These are phyloP conservation scores for Dendrocincla fuliginosa DNA, from an alignment of 2,797 vertebrate species.

Conservation along the genomic window DNA sequence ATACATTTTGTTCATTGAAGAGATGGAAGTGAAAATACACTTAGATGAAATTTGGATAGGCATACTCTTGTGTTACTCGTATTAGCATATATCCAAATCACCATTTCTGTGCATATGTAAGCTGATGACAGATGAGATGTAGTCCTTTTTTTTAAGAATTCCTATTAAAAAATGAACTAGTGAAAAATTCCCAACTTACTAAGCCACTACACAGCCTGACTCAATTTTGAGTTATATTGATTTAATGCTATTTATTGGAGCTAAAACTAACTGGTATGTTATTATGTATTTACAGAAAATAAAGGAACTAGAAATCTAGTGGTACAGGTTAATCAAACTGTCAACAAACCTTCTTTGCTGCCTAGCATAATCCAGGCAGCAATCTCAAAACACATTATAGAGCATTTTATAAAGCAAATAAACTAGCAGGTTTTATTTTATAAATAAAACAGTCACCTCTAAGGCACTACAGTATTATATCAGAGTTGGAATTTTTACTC, in stretches of 20 bases:
- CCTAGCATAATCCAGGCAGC: background rate
- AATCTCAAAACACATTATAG: background rate
- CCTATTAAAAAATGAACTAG: background rate
- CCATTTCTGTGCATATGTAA: background rate
- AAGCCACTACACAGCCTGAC: background rate
- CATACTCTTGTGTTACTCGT: background rate
- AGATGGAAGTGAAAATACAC: background rate
- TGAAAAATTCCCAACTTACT: background rate
- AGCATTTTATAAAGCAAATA: background rate
- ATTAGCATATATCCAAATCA: background rate
- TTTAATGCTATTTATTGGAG: conserved; percentile 3
- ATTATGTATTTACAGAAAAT: conserved; percentile 24
- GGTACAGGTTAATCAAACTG: conserved; percentile 31
- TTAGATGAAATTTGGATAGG: background rate
- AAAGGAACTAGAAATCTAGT: conserved; percentile 9
- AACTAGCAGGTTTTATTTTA: background rate
- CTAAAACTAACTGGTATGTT: background rate
- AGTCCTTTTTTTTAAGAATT: background rate
- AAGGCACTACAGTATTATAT: background rate
- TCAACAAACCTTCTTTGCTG: background rate
- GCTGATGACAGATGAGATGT: background rate
- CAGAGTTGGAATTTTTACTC: background rate
- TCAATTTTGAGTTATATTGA: background rate
- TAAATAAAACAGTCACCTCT: background rate
- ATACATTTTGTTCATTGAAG: background rate